Evolutionary conservation across 1,140 invertebrate species (phyloP).

Genomic region (Planococcus citri): DNA sequence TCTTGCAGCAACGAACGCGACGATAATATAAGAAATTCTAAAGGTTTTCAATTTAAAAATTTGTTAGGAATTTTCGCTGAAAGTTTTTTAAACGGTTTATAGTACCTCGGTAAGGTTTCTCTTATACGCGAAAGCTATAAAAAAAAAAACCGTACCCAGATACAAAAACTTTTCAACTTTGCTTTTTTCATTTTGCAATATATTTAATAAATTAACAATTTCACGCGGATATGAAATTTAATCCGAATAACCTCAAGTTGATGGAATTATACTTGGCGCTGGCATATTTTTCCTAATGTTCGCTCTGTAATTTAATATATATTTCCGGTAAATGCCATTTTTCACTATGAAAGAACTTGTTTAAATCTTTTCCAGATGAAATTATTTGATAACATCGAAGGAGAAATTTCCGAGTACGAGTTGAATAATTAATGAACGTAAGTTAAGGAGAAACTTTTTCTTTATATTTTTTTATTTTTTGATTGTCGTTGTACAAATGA

Average conservation of each 20-base stretch:
- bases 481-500: too few species aligned
- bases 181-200: neutral
- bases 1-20: too few species aligned
- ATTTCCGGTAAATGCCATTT: neutral
- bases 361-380: neutral
- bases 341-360: neutral
- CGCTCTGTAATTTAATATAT: neutral
- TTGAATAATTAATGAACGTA: conserved; percentile 6
- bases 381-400: neutral
- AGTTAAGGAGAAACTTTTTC: too few species aligned
- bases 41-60: neutral
- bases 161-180: neutral
- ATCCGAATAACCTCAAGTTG: neutral
- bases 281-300: neutral
- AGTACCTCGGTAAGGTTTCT: too few species aligned
- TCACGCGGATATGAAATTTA: neutral
- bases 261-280: too few species aligned
- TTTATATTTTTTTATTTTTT: too few species aligned
- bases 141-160: neutral
- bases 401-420: neutral
- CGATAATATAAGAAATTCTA: neutral
- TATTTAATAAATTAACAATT: neutral
- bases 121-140: too few species aligned
- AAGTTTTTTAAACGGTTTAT: neutral
- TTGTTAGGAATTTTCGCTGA: neutral